A percentile compares a stretch with the other conserved stretches of the same genome.
Evolutionary conservation across 2,113 vertebrate species (phyloP).

Genomic region (Arvicanthis niloticus): DNA sequence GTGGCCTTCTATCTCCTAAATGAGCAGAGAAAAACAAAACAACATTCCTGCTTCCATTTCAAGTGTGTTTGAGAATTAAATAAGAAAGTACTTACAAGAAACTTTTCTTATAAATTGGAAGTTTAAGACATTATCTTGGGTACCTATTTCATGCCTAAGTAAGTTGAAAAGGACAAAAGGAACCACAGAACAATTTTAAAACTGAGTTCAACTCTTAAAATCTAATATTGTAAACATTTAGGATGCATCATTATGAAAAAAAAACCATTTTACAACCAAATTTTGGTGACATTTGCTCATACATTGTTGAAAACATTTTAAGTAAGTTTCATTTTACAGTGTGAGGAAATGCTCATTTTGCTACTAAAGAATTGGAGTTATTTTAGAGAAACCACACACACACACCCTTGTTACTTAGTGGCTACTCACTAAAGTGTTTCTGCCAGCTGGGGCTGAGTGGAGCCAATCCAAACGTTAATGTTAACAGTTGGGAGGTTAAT

Average conservation of each 20-base stretch:
- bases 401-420: not conserved
- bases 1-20: not conserved
- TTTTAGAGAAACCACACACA: conserved; percentile 1
- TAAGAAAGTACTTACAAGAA: not conserved
- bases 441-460: conserved; percentile 12
- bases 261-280: conserved; percentile 41
- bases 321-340: not conserved
- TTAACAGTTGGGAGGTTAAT: conserved; percentile 78
- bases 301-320: conserved; percentile 9
- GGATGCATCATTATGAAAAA: not conserved
- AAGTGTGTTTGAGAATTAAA: not conserved
- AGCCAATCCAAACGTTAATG: conserved; percentile 21
- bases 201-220: not conserved
- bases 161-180: not conserved
- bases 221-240: conserved; percentile 16
- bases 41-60: not conserved
- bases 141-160: not conserved
- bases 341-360: not conserved
- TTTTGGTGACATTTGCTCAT: not conserved
- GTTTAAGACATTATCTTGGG: not conserved
- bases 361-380: not conserved
- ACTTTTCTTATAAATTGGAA: not conserved
- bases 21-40: not conserved
- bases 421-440: conserved; percentile 40
- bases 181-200: not conserved